A percentile compares a stretch with the other conserved stretches of the same genome.
Conservation (phyloP, 2,888 invertebrate genomes). For the Drosophila tanythrix region DNA sequence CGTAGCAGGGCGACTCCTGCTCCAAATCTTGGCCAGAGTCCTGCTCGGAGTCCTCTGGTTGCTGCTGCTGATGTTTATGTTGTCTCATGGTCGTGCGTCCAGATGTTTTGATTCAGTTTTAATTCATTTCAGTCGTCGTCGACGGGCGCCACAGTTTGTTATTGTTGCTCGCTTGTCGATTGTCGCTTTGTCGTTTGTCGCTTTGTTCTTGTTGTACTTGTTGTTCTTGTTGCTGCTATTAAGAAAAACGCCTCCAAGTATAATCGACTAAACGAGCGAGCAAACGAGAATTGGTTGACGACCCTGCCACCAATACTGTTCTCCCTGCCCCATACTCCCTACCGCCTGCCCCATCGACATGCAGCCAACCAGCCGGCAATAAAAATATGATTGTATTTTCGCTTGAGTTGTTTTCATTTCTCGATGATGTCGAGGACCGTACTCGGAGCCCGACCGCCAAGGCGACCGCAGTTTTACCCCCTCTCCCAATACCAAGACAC, state of each 20-base stretch:
- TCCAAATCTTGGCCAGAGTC: neutral
- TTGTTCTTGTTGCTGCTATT: slow-evolving; percentile 68
- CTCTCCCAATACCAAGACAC: slow-evolving; percentile 36
- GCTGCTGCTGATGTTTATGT: slow-evolving; percentile 56
- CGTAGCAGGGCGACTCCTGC: neutral
- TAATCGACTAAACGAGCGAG: slow-evolving; percentile 76
- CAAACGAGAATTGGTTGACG: slow-evolving; percentile 62
- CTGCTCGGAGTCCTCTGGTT: slow-evolving; percentile 2
- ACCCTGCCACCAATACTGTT: slow-evolving; percentile 16
- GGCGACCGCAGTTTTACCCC: slow-evolving; percentile 62
- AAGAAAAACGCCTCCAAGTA: slow-evolving; percentile 82
- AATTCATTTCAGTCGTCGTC: slow-evolving; percentile 79
- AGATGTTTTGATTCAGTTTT: slow-evolving; percentile 84
- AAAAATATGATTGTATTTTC: slow-evolving; percentile 84
- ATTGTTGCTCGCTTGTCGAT: slow-evolving; percentile 51
- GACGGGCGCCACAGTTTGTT: slow-evolving; percentile 64
- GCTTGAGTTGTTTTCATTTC: slow-evolving; percentile 83
- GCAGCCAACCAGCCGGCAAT: slow-evolving; percentile 81
- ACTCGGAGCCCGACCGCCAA: slow-evolving; percentile 27
- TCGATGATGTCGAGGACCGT: slow-evolving; percentile 75
- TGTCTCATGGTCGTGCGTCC: slow-evolving; percentile 76
- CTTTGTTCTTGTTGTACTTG: slow-evolving; percentile 45
- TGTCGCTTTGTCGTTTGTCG: slow-evolving; percentile 29
- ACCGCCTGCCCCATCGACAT: slow-evolving; percentile 43
- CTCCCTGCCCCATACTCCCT: neutral